phyloP scores from a whole-genome alignment of 2,797 vertebrate genomes.

The Rhinoraja longicauda region DNA sequence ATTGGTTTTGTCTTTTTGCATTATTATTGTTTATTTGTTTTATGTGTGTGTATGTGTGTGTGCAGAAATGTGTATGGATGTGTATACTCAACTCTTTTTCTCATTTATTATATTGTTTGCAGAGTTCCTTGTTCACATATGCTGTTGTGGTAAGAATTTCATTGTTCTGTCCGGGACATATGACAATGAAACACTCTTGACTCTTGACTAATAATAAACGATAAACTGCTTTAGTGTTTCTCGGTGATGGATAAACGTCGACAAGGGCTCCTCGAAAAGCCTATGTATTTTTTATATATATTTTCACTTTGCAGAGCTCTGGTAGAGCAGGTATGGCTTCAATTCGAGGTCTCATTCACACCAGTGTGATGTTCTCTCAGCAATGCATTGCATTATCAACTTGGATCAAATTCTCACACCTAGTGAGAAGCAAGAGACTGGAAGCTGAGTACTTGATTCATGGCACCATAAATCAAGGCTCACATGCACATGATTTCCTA shows the following conservation, averaged over 20 bases:
- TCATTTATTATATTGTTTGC: too few species aligned
- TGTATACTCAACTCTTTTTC: too few species aligned
- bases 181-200: too few species aligned
- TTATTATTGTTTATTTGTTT: too few species aligned
- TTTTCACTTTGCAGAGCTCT: background rate
- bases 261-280: background rate
- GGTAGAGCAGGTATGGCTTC: background rate
- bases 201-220: background rate
- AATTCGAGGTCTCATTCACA: background rate
- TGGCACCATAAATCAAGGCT: background rate
- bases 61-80: too few species aligned
- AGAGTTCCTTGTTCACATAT: too few species aligned
- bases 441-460: background rate
- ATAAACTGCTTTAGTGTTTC: background rate
- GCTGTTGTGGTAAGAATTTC: too few species aligned
- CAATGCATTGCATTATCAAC: background rate
- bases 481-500: background rate
- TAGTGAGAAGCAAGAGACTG: background rate
- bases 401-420: background rate
- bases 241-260: background rate
- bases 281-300: background rate
- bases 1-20: too few species aligned
- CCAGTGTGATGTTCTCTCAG: background rate
- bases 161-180: too few species aligned
- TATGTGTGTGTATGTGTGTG: too few species aligned